phyloP scores from a whole-genome alignment of 1,140 invertebrate genomes.

The Luehdorfia chinensis region DNA sequence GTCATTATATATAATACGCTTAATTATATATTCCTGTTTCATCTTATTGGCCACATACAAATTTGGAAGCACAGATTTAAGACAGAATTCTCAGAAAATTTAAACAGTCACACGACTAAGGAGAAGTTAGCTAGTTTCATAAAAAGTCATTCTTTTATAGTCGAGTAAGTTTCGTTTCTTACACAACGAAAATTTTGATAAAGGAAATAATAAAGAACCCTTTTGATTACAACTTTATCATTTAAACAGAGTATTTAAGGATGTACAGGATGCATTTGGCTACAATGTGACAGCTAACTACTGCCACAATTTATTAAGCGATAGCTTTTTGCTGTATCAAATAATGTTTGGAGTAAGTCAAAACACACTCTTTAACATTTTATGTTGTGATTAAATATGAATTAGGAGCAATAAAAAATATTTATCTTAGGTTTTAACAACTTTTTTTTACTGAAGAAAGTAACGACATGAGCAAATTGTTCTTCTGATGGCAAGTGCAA shows the following conservation, averaged over 20 bases:
- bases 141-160: conserved; percentile 19
- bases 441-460: too few species aligned
- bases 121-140: conserved; percentile 15
- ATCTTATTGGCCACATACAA: conserved; percentile 27
- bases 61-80: conserved; percentile 21
- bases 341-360: conserved; percentile 26
- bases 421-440: too few species aligned
- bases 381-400: background rate
- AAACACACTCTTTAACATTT: background rate
- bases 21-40: conserved; percentile 24
- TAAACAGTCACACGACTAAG: conserved; percentile 5
- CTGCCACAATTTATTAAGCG: conserved; percentile 23
- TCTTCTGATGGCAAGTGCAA: too few species aligned
- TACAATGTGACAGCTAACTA: conserved; percentile 23
- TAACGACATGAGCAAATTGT: too few species aligned
- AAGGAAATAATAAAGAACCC: background rate
- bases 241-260: conserved; percentile 21
- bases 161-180: conserved; percentile 14
- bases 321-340: conserved; percentile 26
- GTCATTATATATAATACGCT: conserved; percentile 12
- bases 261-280: conserved; percentile 21
- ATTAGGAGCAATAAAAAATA: too few species aligned
- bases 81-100: conserved; percentile 6
- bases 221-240: conserved; percentile 1
- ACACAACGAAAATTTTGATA: background rate